phyloP scores from a whole-genome alignment of 2,888 invertebrate genomes.

The Eucera pruinosa region DNA sequence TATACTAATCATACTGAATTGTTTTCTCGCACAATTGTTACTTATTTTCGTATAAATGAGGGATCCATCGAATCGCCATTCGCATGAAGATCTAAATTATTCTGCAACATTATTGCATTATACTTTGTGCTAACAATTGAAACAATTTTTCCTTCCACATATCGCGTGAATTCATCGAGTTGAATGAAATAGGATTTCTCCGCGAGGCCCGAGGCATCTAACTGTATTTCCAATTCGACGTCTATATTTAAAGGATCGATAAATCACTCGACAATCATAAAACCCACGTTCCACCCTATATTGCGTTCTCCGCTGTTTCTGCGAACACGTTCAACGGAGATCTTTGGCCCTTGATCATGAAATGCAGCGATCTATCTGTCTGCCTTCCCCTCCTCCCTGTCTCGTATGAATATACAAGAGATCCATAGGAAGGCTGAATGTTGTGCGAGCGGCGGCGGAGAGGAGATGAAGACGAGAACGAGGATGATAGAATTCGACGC shows the following conservation, averaged over 20 bases:
- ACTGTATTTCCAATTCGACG: slow-evolving; percentile 31
- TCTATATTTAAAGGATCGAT: slow-evolving; percentile 46
- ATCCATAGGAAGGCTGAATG: slow-evolving; percentile 53
- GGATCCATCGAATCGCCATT: too few relatives aligned
- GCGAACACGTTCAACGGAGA: slow-evolving; percentile 35
- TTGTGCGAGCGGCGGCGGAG: slow-evolving; percentile 18
- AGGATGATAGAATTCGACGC: slow-evolving; percentile 81
- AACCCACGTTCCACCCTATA: slow-evolving; percentile 48
- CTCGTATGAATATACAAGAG: slow-evolving; percentile 41
- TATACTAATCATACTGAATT: too few relatives aligned
- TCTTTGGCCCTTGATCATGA: slow-evolving; percentile 62
- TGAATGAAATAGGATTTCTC: not conserved
- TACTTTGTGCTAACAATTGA: too few relatives aligned
- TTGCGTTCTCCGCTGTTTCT: slow-evolving; percentile 44
- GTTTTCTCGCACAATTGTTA: too few relatives aligned
- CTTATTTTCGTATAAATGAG: too few relatives aligned
- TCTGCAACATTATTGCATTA: too few relatives aligned
- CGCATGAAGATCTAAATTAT: too few relatives aligned
- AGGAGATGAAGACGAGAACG: slow-evolving; percentile 61
- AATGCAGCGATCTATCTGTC: slow-evolving; percentile 58
- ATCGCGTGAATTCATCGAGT: too few relatives aligned
- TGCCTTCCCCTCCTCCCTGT: slow-evolving; percentile 26
- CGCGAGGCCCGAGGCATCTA: slow-evolving; percentile 4
- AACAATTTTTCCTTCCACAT: too few relatives aligned
- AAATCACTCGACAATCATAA: slow-evolving; percentile 48